These are phyloP conservation scores for Protobothrops mucrosquamatus DNA, from an alignment of 2,113 vertebrate species.

Conservation along the genomic window DNA sequence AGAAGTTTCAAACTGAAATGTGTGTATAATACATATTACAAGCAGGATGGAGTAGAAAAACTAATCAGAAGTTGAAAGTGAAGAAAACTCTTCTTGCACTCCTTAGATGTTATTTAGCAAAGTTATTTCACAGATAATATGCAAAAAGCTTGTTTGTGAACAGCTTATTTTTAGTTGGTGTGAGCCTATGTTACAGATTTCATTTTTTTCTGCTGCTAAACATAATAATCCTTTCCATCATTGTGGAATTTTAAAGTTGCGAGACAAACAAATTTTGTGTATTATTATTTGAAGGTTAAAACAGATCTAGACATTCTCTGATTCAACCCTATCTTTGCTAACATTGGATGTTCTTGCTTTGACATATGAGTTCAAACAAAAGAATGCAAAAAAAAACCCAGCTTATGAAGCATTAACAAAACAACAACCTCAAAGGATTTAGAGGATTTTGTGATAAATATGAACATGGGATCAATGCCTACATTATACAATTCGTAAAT, in stretches of 20 bases:
- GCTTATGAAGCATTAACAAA: background rate
- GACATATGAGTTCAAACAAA: background rate
- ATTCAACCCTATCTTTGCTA: background rate
- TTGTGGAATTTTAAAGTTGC: background rate
- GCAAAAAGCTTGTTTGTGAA: background rate
- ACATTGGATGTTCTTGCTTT: too few species aligned
- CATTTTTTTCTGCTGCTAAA: background rate
- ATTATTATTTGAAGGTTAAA: background rate
- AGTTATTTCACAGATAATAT: background rate
- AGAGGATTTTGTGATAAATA: background rate
- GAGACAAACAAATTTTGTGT: background rate
- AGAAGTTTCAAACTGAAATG: background rate
- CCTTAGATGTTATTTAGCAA: background rate
- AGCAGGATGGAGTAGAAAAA: constrained; percentile 6
- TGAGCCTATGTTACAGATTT: background rate
- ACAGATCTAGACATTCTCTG: background rate
- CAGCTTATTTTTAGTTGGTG: rapidly evolving
- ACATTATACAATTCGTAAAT: background rate
- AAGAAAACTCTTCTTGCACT: background rate
- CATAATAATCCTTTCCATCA: background rate
- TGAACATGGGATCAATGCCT: background rate
- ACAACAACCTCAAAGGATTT: background rate
- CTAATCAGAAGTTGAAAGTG: background rate
- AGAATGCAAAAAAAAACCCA: background rate
- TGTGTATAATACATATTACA: background rate